These are phyloP conservation scores for Phaetusa simplex DNA, from an alignment of 2,113 vertebrate species.

Conservation along the genomic window DNA sequence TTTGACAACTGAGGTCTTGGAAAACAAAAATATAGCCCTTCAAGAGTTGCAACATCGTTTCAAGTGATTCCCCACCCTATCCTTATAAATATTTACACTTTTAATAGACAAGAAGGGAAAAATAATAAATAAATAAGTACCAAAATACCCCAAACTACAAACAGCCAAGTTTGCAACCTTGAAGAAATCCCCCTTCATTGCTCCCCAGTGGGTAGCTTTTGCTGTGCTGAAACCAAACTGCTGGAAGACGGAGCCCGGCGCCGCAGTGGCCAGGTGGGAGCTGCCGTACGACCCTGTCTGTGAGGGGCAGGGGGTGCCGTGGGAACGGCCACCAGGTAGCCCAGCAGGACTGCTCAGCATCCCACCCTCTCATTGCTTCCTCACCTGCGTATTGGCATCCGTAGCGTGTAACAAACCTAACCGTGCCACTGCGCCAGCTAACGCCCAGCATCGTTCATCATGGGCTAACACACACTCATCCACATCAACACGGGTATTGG, in stretches of 20 bases:
- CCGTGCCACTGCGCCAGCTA: rapidly evolving
- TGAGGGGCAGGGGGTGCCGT: rapidly evolving
- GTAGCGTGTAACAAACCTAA: rapidly evolving
- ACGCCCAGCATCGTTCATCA: rapidly evolving
- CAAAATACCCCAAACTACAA: not conserved
- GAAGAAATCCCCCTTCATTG: not conserved
- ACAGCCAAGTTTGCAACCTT: not conserved
- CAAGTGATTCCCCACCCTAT: not conserved
- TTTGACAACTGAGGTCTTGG: not conserved
- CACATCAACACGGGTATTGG: not conserved
- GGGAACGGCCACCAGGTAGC: not conserved
- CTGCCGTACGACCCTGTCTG: rapidly evolving
- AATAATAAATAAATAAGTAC: not conserved
- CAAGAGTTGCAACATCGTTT: not conserved
- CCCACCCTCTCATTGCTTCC: not conserved
- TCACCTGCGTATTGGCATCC: rapidly evolving
- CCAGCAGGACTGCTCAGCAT: not conserved
- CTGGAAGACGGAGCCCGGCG: rapidly evolving
- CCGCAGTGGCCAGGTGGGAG: rapidly evolving
- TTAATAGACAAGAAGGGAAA: not conserved
- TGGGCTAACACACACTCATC: not conserved
- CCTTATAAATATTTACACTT: not conserved
- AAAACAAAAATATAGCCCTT: not conserved
- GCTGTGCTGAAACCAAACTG: not conserved
- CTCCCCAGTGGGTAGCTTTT: not conserved